Percentiles rank a stretch among this genome's conserved stretches.
Evolutionary conservation across 2,113 vertebrate genomes (phyloP).

Genomic region (Sialia sialis): DNA sequence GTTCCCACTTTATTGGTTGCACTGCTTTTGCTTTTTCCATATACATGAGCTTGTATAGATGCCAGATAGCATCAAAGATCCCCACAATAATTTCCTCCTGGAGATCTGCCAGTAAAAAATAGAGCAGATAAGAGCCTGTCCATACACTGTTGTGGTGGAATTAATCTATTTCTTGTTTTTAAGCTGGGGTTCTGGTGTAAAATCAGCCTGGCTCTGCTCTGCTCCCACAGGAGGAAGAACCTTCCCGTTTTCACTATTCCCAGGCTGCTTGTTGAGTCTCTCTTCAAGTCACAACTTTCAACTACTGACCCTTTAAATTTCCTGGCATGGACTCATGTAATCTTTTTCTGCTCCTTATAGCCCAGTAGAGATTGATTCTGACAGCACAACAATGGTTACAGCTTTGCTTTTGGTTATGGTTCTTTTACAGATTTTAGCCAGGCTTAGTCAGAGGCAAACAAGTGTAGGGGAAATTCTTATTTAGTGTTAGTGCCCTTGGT

Average conservation of each 20-base stretch:
- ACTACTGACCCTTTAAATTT: conserved; percentile 6
- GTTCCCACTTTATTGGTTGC: background rate
- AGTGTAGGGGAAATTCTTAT: background rate
- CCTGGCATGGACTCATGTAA: background rate
- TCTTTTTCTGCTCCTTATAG: background rate
- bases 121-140: background rate
- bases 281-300: background rate
- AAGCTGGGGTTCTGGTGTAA: background rate
- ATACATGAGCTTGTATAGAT: background rate
- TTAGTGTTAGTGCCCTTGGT: background rate
- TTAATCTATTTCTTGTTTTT: background rate
- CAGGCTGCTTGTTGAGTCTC: background rate
- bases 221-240: background rate
- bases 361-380: background rate
- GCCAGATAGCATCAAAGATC: conserved; percentile 14
- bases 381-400: background rate
- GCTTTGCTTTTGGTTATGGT: background rate
- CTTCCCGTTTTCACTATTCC: background rate
- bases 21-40: background rate
- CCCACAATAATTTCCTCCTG: conserved; percentile 13
- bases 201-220: background rate
- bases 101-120: background rate
- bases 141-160: background rate
- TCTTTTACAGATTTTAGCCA: background rate
- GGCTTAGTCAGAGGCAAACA: background rate